Base-by-base conservation (phyloP, 2,888 invertebrate species). In the Venustoraphidia nigricollis region DNA sequence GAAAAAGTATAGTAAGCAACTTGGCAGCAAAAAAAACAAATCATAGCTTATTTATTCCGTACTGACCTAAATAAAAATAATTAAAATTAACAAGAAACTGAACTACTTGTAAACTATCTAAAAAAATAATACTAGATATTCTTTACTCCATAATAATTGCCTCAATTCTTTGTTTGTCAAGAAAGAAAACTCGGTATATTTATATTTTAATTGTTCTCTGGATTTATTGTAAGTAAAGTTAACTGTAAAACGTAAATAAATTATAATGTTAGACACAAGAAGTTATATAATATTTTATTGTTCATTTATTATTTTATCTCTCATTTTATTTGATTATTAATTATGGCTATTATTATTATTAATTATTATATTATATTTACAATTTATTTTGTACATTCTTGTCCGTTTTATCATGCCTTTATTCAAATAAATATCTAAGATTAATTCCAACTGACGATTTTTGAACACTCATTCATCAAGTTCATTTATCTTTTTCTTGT, bases 371-470 rank as follows among this genome's bases (percentile, higher is more conserved):
- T 37, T 45, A 45, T 37, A 37, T 37, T 45, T 45, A 45, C 38
- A 10, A 37, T 37, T 45, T 45, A 45, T 45, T 45, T 45, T 45
- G 45, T 45, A 45, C 45, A 45, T 45, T 45, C 13, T 27, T 45
- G 36, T 45, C 13, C 38, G 45, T 45, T 45, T 45, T 37, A 45
- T 27, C 27, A 27, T 37, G 36, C 45, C 37, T 45, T 45, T 45
- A 45, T 37, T 37, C 37, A 37, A 37, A 45, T 38, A 37, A 37
- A 45, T 34, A 44, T 5, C 27, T 27, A 27, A 27, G 27, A 27
- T 27, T 27, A 27, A 27, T 27, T 27, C 27, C 27, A 27, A 27
- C 27, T 27, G 27, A 27, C 27, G 6, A 27, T 27, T 27, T 27
- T 27, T 27, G 27, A 27, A 27, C 6, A 27, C 6, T 27, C 27